These are phyloP conservation scores for Hoplodrina ambigua DNA, from an alignment of 2,888 invertebrate species.

Conservation along the genomic window DNA sequence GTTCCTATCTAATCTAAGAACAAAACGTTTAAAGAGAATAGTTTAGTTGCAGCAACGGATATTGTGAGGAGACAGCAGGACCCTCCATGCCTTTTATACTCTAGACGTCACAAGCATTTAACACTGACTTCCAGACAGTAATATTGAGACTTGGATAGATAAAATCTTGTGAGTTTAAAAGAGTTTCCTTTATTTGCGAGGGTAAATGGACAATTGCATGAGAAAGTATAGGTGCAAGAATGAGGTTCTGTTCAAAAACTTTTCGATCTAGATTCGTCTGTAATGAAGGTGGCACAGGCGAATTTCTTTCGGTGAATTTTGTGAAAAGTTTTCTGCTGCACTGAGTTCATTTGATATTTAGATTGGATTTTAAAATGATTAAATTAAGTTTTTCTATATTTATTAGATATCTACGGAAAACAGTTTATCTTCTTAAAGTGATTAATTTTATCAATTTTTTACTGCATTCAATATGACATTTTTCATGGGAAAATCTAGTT, in stretches of 20 bases:
- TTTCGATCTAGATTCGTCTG: constrained; percentile 58
- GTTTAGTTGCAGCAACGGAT: constrained; percentile 71
- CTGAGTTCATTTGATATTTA: constrained; percentile 23
- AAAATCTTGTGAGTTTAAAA: constrained; percentile 75
- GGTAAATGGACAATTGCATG: constrained; percentile 66
- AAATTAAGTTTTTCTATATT: background rate
- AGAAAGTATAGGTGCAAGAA: constrained; percentile 64
- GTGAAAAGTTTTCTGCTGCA: constrained; percentile 23
- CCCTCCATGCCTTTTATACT: constrained; percentile 72
- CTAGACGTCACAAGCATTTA: constrained; percentile 78
- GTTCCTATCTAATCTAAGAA: constrained; percentile 62
- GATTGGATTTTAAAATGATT: constrained; percentile 25
- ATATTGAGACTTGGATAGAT: constrained; percentile 74
- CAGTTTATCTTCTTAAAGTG: background rate
- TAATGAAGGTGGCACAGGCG: constrained; percentile 51
- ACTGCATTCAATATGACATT: no score
- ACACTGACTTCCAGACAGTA: constrained; percentile 80
- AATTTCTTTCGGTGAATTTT: constrained; percentile 47
- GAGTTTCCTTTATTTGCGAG: constrained; percentile 68
- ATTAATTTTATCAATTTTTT: background rate
- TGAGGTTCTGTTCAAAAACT: constrained; percentile 59
- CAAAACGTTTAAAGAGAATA: constrained; percentile 66
- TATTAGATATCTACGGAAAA: no score
- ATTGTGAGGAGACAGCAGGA: constrained; percentile 68
- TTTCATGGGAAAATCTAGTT: no score